Conservation (phyloP, 2,113 vertebrate species). For the Leucopsar rothschildi region DNA sequence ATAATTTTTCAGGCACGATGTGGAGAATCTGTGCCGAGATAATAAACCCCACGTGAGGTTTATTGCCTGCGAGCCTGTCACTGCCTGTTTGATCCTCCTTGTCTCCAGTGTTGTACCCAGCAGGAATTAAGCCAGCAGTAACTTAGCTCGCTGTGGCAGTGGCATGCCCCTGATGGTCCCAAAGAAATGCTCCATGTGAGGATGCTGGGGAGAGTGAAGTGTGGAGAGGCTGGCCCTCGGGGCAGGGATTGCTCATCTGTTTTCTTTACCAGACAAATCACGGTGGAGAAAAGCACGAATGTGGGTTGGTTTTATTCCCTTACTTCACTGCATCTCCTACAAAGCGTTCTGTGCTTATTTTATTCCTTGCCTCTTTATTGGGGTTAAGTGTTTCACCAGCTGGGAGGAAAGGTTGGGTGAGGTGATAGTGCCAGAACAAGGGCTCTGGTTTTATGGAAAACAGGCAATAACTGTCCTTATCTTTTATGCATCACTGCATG, state of each 20-base stretch:
- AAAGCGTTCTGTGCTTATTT: fast-evolving
- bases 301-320: not conserved
- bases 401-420: not conserved
- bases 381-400: not conserved
- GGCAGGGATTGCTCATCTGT: not conserved
- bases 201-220: not conserved
- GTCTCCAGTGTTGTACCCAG: not conserved
- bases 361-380: not conserved
- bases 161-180: not conserved
- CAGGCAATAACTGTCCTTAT: not conserved
- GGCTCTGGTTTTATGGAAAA: not conserved
- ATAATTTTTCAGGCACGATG: not conserved
- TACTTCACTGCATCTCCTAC: not conserved
- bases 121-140: not conserved
- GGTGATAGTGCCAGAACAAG: not conserved
- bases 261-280: not conserved
- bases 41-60: not conserved
- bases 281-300: fast-evolving
- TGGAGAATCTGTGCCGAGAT: not conserved
- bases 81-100: not conserved
- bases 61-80: not conserved
- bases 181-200: not conserved
- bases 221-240: fast-evolving
- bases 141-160: not conserved
- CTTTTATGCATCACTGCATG: not conserved